Evolutionary conservation across 2,888 invertebrate species (phyloP), one percentile per base, ranked within the genome.

Genomic region (Drosophila atripex): DNA sequence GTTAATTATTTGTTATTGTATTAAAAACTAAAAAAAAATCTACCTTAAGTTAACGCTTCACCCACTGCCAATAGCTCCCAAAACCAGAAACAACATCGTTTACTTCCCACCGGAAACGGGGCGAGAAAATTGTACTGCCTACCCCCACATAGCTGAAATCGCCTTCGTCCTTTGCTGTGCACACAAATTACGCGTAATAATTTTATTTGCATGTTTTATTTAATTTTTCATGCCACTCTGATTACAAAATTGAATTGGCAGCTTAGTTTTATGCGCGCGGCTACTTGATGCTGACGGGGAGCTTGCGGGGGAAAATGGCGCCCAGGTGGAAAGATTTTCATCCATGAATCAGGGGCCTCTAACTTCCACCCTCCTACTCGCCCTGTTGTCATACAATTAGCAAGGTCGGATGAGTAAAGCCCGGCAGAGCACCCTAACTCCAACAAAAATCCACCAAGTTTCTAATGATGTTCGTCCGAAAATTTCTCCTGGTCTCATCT

Each of bases 241-340:
- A 87, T 79, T 88, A 80, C 78, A 70, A 88, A 87, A 87, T 87
- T 86, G 83, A 88, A 87, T 85, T 87, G 86, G 78, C 85, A 87
- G 86, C 86, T 83, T 87, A 86, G 86, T 85, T 86, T 77, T 78
- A 75, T 71, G 73, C 68, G 63, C 75, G 75, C 71, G 75, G 78
- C 78, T 75, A 82, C 82, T 79, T 78, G 75, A 28, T 11, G 21
- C 39, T 46, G 46, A 64, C 63, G 65, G 72, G 71, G 28, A 18
- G 21, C 43, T 49, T 49, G 59, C 63, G 68, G 73, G 73, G 51
- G 39, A 55, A 32, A 30, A 38, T 58, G 46, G 21, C 38, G 52
- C 41, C 28, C 47, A 63, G 59, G 59, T 66, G 51, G 52, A 28
- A 30, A 35, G 53, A 11, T 47, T 32, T 49, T 25, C 47, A 14